These are phyloP conservation scores for Dascillus cervinus DNA, from an alignment of 2,888 invertebrate species.

Conservation along the genomic window DNA sequence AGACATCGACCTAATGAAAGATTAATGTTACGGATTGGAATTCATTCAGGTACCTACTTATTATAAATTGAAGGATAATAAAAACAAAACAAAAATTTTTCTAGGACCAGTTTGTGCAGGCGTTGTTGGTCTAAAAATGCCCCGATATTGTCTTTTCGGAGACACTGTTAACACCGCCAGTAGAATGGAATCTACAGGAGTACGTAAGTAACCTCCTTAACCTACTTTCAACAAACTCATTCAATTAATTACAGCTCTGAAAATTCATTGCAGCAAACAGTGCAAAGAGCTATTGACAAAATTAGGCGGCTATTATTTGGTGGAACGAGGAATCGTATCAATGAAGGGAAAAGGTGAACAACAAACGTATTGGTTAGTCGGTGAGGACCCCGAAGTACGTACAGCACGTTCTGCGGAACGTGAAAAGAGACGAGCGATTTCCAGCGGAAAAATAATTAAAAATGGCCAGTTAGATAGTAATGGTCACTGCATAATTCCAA, in stretches of 20 bases:
- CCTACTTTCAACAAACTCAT: not conserved
- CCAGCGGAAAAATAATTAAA: slow-evolving; percentile 31
- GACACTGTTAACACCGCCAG: slow-evolving; percentile 90
- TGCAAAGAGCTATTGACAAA: slow-evolving; percentile 62
- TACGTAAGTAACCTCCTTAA: slow-evolving; percentile 53
- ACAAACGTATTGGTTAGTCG: slow-evolving; percentile 74
- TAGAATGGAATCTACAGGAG: slow-evolving; percentile 78
- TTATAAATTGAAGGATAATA: not conserved
- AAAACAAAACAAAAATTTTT: slow-evolving; percentile 12
- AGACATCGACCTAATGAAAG: slow-evolving; percentile 80
- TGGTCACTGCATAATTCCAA: slow-evolving; percentile 39
- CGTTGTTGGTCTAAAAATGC: slow-evolving; percentile 90
- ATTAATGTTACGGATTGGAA: slow-evolving; percentile 79
- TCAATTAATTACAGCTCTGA: slow-evolving; percentile 50
- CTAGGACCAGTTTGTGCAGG: slow-evolving; percentile 85
- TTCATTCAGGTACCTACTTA: slow-evolving; percentile 66
- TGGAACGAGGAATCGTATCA: slow-evolving; percentile 67
- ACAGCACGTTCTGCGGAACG: slow-evolving; percentile 49
- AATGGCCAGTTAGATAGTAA: slow-evolving; percentile 24
- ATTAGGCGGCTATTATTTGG: slow-evolving; percentile 66
- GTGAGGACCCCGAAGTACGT: slow-evolving; percentile 60
- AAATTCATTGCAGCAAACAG: slow-evolving; percentile 74
- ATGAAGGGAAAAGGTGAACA: slow-evolving; percentile 83
- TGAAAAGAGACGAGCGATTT: slow-evolving; percentile 42
- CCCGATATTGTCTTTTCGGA: slow-evolving; percentile 85